Base-by-base conservation (phyloP, 2,888 invertebrate species). In the Trachelus troglodyta region DNA sequence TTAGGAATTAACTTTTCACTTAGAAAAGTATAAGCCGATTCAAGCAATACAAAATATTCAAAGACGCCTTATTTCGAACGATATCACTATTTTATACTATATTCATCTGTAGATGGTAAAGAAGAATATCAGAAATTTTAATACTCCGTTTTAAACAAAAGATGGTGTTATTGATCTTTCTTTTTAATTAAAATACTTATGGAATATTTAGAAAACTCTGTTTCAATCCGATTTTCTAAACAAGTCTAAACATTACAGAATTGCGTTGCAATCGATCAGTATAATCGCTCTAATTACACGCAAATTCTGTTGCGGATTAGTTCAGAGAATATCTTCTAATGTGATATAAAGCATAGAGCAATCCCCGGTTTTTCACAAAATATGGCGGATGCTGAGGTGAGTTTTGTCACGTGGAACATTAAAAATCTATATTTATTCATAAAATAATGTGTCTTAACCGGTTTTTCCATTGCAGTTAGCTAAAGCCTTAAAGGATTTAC, bases 311-410 rank as follows among this genome's bases (percentile, higher is more conserved):
- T 68, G 74, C 74, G 34, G 68, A 37, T 34, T 40, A 74, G 40
- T 77, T 77, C 77, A 68, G 11, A 23, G 15, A 77, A 37, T 74
- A 31, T 31, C 9, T 73, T 76, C 77, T 56, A 33, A n/a, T n/a
- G 34, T 34, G 77, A 77, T 34, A 12, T 12, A 69, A n/a, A 74
- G 68, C 74, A 40, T 15, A 34, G 12, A 68, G 30, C 34, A 69
- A 77, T 79, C 78, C 81, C 87, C 85, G 85, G 84, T 85, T 84
- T 83, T 84, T 34, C 80, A 76, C 81, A 81, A 91, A 94, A 93
- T 92, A 95, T 95, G 95, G 95, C 94, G 94, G 94, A 95, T 93
- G 92, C 92, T 84, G 94, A 95, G 94, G 95, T 95, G 93, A 92
- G 91, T 90, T 23, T 85, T 90, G 90, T 92, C 92, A 92, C 92